Evolutionary conservation across 2,113 vertebrate species (phyloP).

Genomic region (Lepisosteus osseus): DNA sequence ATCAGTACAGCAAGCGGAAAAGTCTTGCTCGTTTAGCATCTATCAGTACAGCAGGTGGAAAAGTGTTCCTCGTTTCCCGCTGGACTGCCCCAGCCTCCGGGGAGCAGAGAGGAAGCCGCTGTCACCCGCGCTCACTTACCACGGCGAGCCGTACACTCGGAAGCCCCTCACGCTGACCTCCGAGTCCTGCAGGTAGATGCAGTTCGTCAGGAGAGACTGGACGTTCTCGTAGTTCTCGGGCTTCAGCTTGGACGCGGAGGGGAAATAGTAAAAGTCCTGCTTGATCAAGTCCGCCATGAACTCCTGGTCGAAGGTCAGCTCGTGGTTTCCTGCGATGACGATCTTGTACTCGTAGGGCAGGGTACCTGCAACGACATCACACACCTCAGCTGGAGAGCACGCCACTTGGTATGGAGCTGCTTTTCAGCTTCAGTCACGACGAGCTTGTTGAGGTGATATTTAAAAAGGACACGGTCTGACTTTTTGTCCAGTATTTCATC

Average conservation of each 20-base stretch:
- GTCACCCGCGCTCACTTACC: conserved; percentile 66
- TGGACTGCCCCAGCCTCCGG: too few species aligned
- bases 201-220: conserved; percentile 92
- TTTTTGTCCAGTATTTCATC: too few species aligned
- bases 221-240: conserved; percentile 95
- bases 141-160: conserved; percentile 89
- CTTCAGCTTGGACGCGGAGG: conserved; percentile 92
- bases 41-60: too few species aligned
- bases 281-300: conserved; percentile 98
- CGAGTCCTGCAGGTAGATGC: conserved; percentile 96
- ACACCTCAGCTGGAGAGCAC: too few species aligned
- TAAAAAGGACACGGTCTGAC: too few species aligned
- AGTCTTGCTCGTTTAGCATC: too few species aligned
- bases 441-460: too few species aligned
- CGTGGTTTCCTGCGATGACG: conserved; percentile 93
- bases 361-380: conserved; percentile 67
- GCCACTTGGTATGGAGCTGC: too few species aligned
- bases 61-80: too few species aligned
- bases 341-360: conserved; percentile 95
- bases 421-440: too few species aligned
- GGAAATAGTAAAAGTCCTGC: conserved; percentile 98
- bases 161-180: conserved; percentile 91
- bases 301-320: conserved; percentile 96
- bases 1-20: too few species aligned
- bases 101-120: too few species aligned